A percentile compares a stretch with the other conserved stretches of the same genome.
These are phyloP conservation scores for Drosophila parabipectinata DNA, from an alignment of 1,140 invertebrate species.

Conservation along the genomic window DNA sequence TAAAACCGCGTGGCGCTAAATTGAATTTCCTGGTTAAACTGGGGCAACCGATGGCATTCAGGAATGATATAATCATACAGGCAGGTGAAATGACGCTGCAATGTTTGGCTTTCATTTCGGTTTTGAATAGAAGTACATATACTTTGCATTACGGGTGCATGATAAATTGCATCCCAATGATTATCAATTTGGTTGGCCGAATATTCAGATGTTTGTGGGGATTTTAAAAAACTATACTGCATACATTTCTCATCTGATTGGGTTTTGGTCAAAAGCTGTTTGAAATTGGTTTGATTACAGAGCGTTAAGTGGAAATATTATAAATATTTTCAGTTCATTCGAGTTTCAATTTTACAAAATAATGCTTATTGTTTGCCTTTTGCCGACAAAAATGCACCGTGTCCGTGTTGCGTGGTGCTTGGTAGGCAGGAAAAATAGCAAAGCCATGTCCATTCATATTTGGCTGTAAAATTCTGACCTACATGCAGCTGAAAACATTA, in stretches of 20 bases:
- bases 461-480: slow-evolving; percentile 29
- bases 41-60: background rate
- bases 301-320: background rate
- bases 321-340: background rate
- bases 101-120: slow-evolving; percentile 52
- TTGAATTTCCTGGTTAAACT: slow-evolving; percentile 64
- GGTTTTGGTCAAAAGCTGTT: background rate
- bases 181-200: slow-evolving; percentile 13
- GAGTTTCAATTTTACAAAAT: background rate
- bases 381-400: slow-evolving; percentile 1
- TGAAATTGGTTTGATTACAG: slow-evolving; percentile 11
- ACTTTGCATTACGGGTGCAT: slow-evolving; percentile 32
- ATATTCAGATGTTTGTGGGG: background rate
- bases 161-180: slow-evolving; percentile 46
- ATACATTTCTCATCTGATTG: slow-evolving; percentile 19
- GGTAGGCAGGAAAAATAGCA: background rate
- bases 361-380: slow-evolving; percentile 12
- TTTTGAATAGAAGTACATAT: slow-evolving; percentile 22
- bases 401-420: slow-evolving; percentile 24
- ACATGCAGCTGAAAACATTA: slow-evolving; percentile 38
- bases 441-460: slow-evolving; percentile 1
- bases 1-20: slow-evolving; percentile 55
- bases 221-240: background rate
- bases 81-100: slow-evolving; percentile 52
- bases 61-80: slow-evolving; percentile 22